A percentile compares a stretch with the other conserved stretches of the same genome.
Conservation (phyloP, 2,797 vertebrate species). For the Paguma larvata region DNA sequence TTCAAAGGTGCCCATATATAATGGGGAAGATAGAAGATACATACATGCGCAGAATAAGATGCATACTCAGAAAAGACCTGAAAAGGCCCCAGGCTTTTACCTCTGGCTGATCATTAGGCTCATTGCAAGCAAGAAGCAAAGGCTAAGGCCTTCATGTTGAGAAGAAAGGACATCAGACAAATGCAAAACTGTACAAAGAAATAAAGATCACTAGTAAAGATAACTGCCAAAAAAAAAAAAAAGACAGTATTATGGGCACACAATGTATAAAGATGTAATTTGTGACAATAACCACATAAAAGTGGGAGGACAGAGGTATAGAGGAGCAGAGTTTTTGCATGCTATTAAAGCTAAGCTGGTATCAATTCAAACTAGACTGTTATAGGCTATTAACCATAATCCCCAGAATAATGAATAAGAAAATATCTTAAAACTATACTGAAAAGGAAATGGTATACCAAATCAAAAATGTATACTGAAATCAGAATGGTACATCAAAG, state of each 20-base stretch:
- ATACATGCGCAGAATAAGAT: neutral
- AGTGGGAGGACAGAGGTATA: neutral
- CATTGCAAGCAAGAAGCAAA: neutral
- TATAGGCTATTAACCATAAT: neutral
- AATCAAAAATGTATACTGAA: neutral
- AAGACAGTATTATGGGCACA: neutral
- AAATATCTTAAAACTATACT: slow-evolving; percentile 31
- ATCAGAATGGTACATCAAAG: neutral
- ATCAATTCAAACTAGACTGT: neutral
- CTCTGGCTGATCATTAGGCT: neutral
- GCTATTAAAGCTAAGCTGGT: neutral
- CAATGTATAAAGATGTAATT: neutral
- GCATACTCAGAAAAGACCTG: neutral
- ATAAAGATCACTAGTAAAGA: neutral
- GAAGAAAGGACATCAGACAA: neutral
- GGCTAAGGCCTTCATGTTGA: neutral
- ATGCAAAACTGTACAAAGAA: neutral
- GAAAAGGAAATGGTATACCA: neutral
- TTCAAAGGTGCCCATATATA: neutral
- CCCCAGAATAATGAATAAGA: neutral
- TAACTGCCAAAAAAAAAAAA: neutral
- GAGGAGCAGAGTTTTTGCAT: neutral
- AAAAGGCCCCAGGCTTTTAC: neutral
- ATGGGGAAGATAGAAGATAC: neutral
- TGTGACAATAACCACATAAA: slow-evolving; percentile 6